Base-by-base conservation (phyloP, 2,113 vertebrate species). In the Corvus hawaiiensis region DNA sequence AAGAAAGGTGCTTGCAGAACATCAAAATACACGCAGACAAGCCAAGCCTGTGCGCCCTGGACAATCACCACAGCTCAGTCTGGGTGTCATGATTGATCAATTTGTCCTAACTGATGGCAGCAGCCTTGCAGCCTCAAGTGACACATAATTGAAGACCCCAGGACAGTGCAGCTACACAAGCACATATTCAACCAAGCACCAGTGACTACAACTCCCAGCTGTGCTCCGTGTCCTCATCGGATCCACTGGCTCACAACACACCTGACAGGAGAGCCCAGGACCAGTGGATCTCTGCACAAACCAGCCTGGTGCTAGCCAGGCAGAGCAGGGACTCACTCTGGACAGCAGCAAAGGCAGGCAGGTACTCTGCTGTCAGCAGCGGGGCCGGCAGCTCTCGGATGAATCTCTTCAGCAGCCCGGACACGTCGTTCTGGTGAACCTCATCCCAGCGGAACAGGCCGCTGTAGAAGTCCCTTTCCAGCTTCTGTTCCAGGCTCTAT, bases 341-440 rank as follows among this genome's bases (percentile, higher is more conserved):
- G 33, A 99, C 98, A 8, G 98, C 98, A 30, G 98, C 98, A 92
- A 99, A 99, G 80, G 99, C 98, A 84, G 98, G 98, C 61, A 99
- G 98, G 95, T 99, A 99, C 93, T 99, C 98, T 3, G 98, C 93
- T 7, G 99, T 99, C 89, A 99, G 98, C 95, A 99, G 97, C 0
- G 99, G 99, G 3, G 97, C 95, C 0, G 98, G 99, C 49, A 99
- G 98, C 75, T 99, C 99, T 11, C 99, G 95, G 93, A 99, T 99
- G 96, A 99, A 99, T 71, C 98, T 98, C 97, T 99, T 99, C 23
- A 99, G 98, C 28, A 99, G 97, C 11, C 99, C 98, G 0, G 99
- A 98, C 0, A 98, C 98, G 5, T 99, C 99, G 5, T 99, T 99
- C 33, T 98, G 98, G 83, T 98, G 98, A 51, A 99, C 98, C 30